Base-by-base conservation (phyloP, 2,797 vertebrate species). In the Haliaeetus albicilla region DNA sequence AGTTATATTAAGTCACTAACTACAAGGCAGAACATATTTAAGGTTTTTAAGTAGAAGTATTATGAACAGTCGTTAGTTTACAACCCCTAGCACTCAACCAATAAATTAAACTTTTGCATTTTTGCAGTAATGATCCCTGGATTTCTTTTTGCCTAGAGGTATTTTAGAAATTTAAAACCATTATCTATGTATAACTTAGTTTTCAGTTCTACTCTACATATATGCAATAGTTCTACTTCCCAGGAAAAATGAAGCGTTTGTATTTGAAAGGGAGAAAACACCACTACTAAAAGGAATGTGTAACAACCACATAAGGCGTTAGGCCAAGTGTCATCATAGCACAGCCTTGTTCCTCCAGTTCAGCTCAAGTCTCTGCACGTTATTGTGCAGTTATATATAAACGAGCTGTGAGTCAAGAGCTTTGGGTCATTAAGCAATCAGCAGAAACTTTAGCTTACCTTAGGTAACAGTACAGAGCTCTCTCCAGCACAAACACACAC, bases 311-410 rank as follows among this genome's bases (percentile, higher is more conserved):
- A 0, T 2, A 7, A 64, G 74, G 79, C 7, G 0, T 75, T 7
- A 74, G 63, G 94, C 88, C 90, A 92, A 22, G 57, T 1, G 31
- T 13, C n/a, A 87, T 67, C 39, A 84, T 1, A 89, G 86, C 82
- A 7, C 59, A 70, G 83, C 91, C 93, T 77, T 94, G 90, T 46
- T 91, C 91, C 87, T 57, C 44, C 67, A 20, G 87, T 43, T 89
- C 77, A 84, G 81, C 60, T 74, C 71, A 19, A 61, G 88, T 13
- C 87, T 53, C 80, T 23, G 84, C 87, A 43, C 0, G 33, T 27
- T 22, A 5, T 23, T 5, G 6, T 25, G 89, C 0, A 5, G 12
- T 70, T 90, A 60, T 35, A 48, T 39, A 71, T 2, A 57, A 76
- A 77, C 0, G 41, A 57, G 80, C 81, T 22, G 39, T 67, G 84